Percentiles rank a stretch among this genome's conserved stretches.
These are phyloP conservation scores for Manis pentadactyla DNA, from an alignment of 2,797 vertebrate species.

Conservation along the genomic window DNA sequence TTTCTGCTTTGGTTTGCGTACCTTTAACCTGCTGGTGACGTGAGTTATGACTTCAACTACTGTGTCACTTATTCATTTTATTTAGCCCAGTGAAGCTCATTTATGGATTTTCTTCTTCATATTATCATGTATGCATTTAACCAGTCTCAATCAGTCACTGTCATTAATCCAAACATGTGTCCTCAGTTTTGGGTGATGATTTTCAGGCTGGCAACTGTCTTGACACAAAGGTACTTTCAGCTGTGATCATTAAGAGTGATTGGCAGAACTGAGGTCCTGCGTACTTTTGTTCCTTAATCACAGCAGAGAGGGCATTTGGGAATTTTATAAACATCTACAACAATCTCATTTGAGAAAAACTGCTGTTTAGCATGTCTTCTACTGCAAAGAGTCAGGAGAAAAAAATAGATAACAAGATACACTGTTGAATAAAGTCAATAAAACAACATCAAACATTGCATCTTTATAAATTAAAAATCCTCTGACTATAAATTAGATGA, in stretches of 20 bases:
- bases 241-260: background rate
- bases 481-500: background rate
- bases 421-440: slow-evolving; percentile 9
- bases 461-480: slow-evolving; percentile 40
- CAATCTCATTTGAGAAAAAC: background rate
- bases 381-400: background rate
- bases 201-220: background rate
- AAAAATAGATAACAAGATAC: background rate
- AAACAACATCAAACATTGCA: slow-evolving; percentile 5
- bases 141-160: background rate
- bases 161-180: background rate
- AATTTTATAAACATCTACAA: background rate
- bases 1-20: background rate
- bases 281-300: slow-evolving; percentile 19
- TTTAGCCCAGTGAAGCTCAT: background rate
- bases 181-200: background rate
- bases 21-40: background rate
- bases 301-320: background rate
- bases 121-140: background rate
- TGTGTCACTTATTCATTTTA: background rate
- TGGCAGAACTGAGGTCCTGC: background rate
- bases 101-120: background rate
- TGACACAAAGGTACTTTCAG: background rate
- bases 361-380: background rate
- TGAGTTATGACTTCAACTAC: background rate